Base-by-base conservation (phyloP, 2,888 invertebrate genomes). In the Adineta ricciae region DNA sequence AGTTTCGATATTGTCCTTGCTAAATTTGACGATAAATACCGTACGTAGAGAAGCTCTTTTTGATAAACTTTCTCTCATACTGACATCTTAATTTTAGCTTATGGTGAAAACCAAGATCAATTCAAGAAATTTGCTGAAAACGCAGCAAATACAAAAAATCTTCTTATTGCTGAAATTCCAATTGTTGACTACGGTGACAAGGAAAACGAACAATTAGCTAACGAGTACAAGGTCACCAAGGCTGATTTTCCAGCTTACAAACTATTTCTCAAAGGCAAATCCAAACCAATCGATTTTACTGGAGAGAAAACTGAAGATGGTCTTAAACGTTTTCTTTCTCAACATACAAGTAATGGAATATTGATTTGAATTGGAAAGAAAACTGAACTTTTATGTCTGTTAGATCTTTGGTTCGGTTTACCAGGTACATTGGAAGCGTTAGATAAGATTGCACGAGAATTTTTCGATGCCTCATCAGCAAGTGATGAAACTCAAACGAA, bases 131-230 rank as follows among this genome's bases (percentile, higher is more conserved):
- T 97, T 83, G 94, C 96, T 0, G 93, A 93, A 87, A 93, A 94
- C 83, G 93, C 94, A 0, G 92, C 92, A 84, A 93, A 93, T 83
- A 93, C 93, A 84, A 92, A 93, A 19, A 94, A 96, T 87, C 91
- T 97, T 50, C 90, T 97, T 38, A 91, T 96, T 2, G 95, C 94
- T 0, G 94, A 95, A 90, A 94, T 97, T 21, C 95, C 95, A 50
- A 93, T 97, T 0, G 96, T 96, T 91, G 96, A 97, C 91, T 97
- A 96, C 89, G 97, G 96, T 0, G 95, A 96, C 84, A 94, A 94
- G 89, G 96, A 96, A 87, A 97, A 97, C 89, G 93, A 94, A 86
- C 94, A 93, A 84, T 91, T 97, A 84, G 95, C 94, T 0, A 92
- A 93, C 87, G 93, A 94, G 87, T 96, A 93, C 89, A 93, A 93